Evolutionary conservation across 2,113 vertebrate genomes (phyloP), one percentile per base, ranked within the genome.

Genomic region (Corydoras maculifer): DNA sequence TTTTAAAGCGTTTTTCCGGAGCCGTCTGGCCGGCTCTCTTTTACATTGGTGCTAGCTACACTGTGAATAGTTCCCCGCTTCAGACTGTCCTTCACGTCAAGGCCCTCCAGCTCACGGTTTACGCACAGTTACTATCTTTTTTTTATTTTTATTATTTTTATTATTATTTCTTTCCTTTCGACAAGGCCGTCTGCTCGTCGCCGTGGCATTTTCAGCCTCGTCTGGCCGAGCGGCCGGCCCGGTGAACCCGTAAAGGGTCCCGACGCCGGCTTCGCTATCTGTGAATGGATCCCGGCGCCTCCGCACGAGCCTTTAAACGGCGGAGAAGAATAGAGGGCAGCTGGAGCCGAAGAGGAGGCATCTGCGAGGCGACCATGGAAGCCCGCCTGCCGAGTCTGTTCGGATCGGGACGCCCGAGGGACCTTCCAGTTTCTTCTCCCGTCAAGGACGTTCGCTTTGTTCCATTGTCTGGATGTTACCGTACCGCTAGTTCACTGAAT

Each of bases 11-110:
- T 90, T 91, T 93, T 90, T 90, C 92, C 90, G 65, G 64, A 68
- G 70, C 73, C 78, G 77, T 68, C 60, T 77, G 62, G 70, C 18
- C 18, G 76, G 90, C 90, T 90, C 87, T 91, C 82, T 91, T 87
- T 89, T 91, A 92, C 91, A 94, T 92, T 96, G 97, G 97, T 98
- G 95, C 95, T 98, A 96, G 90, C 95, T 92, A 97, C 94, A 98
- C 94, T 98, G 95, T 98, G 96, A 98, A 93, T 89, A 87, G 83
- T 85, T 86, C 60, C 57, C 59, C 49, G 18, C 65, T 9, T 68
- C 32, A 25, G 65, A 69, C 65, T 32, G 68, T 67, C 69, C 48
- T 77, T 79, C 76, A 68, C 80, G 77, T 29, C 29, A 60, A 54
- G 58, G 58, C 76, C 68, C 69, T 81, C 67, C 68, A 14, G 9